Evolutionary conservation across 2,113 vertebrate species (phyloP), one percentile per base, ranked within the genome.

Genomic region (Mesocricetus auratus): DNA sequence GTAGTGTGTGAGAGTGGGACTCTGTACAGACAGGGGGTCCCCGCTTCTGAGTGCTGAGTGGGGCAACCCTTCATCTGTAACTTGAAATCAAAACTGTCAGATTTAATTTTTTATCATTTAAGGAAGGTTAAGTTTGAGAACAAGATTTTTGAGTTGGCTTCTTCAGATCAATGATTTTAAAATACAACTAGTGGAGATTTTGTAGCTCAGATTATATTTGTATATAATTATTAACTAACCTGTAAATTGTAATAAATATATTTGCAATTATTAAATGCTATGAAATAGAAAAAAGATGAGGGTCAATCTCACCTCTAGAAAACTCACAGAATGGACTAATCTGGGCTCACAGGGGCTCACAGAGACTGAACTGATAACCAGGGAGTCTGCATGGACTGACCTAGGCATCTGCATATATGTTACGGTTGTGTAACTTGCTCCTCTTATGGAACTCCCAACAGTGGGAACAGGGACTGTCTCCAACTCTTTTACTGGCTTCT

Each of bases 31-130:
- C 50, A n/a, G 94, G 31, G 16, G 16, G 86, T 90, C 92, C 95
- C 73, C 90, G 62, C 86, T 97, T 95, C 68, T 73, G 85, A 94
- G 89, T 92, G 96, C 82, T 86, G 85, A 96, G 12, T 93, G 68
- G 94, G 77, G 58, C 39, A 74, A 97, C 66, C 31, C 16, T 45
- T 95, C 95, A 66, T 95, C 93, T 94, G 79, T 97, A 98, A 91
- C 98, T 98, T 98, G 97, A 98, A 98, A 98, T 98, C 98, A 97
- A 96, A 98, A 98, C 96, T 45, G 36, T 75, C 96, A 99, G 98
- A 98, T 98, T 98, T 98, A 99, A 98, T 99, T 99, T 98, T 99
- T 89, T 98, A 98, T 98, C 73, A 91, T 98, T 98, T 98, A 88
- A 96, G 45, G 69, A 97, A 97, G 94, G 11, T 86, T 60, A 97